Evolutionary conservation across 30 jellyfish, hydroid and myxozoan species (phyloP).

Genomic region (Thelohanellus kitauei): DNA sequence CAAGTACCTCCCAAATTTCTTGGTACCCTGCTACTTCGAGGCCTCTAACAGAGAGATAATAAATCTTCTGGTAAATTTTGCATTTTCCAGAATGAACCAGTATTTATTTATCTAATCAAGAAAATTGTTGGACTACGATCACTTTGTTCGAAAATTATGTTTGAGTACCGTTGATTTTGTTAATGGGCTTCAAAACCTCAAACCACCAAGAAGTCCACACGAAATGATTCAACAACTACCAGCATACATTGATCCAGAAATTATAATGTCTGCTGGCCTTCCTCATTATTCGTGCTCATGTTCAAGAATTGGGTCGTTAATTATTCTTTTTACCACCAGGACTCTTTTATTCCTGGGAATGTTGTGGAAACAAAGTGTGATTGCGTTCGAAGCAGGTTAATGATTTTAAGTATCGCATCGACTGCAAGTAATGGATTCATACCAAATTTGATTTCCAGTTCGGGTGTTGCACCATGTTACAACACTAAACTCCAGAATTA

Average conservation of each 20-base stretch:
- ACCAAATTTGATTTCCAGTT: constrained; percentile 33
- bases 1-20: constrained; percentile 30
- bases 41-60: constrained; percentile 18
- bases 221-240: too few relatives aligned
- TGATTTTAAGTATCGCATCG: constrained; percentile 57
- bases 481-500: constrained; percentile 52
- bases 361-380: constrained; percentile 32
- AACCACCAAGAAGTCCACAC: too few relatives aligned
- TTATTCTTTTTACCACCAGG: constrained; percentile 60
- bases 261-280: constrained; percentile 88
- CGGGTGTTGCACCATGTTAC: constrained; percentile 41
- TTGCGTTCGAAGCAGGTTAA: constrained; percentile 10
- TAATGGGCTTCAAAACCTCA: too few relatives aligned
- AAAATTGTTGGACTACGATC: too few relatives aligned
- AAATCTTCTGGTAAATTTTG: constrained; percentile 11
- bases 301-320: constrained; percentile 87
- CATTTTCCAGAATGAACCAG: constrained; percentile 23
- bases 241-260: too few relatives aligned
- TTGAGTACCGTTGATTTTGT: too few relatives aligned
- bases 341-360: constrained; percentile 48
- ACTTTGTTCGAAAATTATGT: too few relatives aligned
- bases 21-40: constrained; percentile 58
- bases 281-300: constrained; percentile 80
- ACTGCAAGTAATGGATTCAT: constrained; percentile 56
- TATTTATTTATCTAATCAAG: too few relatives aligned